phyloP scores from a whole-genome alignment of 2,113 vertebrate species.

The Chlamydotis undulata region DNA sequence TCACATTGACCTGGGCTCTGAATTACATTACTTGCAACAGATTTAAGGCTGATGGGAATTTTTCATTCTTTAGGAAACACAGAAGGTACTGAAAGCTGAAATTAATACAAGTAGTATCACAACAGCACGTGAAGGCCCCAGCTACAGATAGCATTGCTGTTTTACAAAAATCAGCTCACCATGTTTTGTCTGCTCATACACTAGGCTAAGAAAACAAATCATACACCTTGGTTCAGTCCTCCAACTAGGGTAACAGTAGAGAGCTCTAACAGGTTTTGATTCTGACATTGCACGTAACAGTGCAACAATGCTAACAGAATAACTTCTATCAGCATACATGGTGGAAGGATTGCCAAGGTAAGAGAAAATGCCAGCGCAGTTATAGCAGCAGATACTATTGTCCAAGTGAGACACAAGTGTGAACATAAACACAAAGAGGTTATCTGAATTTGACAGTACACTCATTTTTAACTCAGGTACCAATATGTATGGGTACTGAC shows the following conservation, averaged over 20 bases:
- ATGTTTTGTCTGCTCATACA: neutral
- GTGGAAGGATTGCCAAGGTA: neutral
- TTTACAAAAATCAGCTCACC: neutral
- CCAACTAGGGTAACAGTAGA: neutral
- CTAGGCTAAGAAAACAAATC: accelerated
- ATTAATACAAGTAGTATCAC: neutral
- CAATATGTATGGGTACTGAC: neutral
- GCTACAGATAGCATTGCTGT: neutral
- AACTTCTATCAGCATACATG: neutral
- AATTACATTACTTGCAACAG: neutral
- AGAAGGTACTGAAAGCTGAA: neutral
- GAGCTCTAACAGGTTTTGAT: neutral
- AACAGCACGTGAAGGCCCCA: neutral
- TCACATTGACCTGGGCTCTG: neutral
- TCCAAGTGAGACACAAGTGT: neutral
- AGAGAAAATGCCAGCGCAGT: neutral
- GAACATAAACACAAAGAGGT: neutral
- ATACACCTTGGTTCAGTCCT: neutral
- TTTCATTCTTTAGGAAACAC: neutral
- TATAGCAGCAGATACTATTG: neutral
- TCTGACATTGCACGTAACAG: neutral
- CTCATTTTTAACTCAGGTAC: neutral
- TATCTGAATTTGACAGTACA: neutral
- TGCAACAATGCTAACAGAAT: neutral
- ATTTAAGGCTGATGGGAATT: neutral